Evolutionary conservation across 2,888 invertebrate species (phyloP).

Genomic region (Eumacrocentrus americanus): DNA sequence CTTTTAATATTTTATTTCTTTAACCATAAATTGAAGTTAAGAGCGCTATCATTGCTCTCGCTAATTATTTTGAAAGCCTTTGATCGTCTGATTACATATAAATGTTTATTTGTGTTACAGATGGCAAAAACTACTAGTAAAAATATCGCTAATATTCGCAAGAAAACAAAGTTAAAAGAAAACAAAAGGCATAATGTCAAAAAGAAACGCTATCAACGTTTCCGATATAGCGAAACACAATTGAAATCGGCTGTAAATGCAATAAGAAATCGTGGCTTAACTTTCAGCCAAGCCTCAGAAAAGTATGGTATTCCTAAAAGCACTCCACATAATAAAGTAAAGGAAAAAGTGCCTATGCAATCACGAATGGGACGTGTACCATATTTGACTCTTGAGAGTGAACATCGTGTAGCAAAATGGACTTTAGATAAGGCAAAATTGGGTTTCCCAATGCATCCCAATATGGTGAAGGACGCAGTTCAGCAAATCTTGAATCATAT

Average conservation of each 20-base stretch:
- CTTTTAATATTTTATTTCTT: too few relatives aligned
- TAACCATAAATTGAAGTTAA: too few relatives aligned
- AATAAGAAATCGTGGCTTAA: background rate
- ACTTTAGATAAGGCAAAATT: too few relatives aligned
- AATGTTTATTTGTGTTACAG: too few relatives aligned
- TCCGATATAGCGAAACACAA: background rate
- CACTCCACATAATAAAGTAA: background rate
- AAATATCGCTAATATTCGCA: too few relatives aligned
- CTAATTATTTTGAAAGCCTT: too few relatives aligned
- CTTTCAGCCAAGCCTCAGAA: background rate
- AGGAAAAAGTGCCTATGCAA: background rate
- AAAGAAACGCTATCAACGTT: background rate
- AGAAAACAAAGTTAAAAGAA: background rate
- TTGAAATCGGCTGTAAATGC: background rate
- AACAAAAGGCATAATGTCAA: background rate
- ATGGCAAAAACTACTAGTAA: background rate
- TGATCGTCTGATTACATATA: too few relatives aligned
- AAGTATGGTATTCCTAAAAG: background rate
- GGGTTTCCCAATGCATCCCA: background rate
- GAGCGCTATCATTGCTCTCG: too few relatives aligned
- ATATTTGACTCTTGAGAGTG: background rate
- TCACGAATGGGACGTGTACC: background rate
- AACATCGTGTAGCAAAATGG: background rate
- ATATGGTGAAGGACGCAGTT: constrained; percentile 30
- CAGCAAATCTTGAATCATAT: constrained; percentile 27